Conservation (phyloP, 2,113 vertebrate genomes). For the Saccopteryx bilineata region DNA sequence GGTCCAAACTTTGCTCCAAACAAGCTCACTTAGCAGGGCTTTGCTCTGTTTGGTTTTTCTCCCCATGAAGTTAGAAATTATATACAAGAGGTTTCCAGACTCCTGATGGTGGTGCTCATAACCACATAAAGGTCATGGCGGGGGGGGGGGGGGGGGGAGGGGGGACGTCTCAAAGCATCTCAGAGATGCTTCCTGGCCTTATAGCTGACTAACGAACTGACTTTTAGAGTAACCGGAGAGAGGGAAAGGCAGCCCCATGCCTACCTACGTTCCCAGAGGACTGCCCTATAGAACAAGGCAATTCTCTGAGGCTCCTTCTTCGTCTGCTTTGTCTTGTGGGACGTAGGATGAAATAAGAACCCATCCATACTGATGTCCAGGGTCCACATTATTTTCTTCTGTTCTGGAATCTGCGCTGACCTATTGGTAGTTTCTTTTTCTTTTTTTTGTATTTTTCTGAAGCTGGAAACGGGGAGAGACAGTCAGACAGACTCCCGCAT, state of each 20-base stretch:
- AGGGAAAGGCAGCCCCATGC: neutral
- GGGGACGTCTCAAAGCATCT: neutral
- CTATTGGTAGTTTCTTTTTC: neutral
- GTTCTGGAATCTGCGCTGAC: neutral
- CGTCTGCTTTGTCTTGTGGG: neutral
- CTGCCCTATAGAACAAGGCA: neutral
- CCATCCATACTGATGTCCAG: neutral
- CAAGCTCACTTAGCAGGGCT: neutral
- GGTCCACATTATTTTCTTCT: neutral
- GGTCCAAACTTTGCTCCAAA: neutral
- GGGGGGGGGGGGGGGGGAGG: too few relatives aligned
- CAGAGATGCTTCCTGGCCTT: neutral
- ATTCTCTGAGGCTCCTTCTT: neutral
- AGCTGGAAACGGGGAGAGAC: too few relatives aligned
- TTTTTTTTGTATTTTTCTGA: too few relatives aligned
- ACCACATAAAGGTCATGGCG: neutral
- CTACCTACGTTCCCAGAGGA: neutral
- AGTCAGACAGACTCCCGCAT: too few relatives aligned
- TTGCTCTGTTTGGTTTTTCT: neutral
- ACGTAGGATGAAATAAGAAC: neutral
- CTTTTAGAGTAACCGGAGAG: neutral
- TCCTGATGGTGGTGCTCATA: neutral
- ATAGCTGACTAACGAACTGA: neutral
- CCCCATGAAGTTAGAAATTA: neutral
- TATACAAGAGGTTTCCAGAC: neutral